These are phyloP conservation scores for Aegotheles bennettii DNA, from an alignment of 2,113 vertebrate species.

Conservation along the genomic window DNA sequence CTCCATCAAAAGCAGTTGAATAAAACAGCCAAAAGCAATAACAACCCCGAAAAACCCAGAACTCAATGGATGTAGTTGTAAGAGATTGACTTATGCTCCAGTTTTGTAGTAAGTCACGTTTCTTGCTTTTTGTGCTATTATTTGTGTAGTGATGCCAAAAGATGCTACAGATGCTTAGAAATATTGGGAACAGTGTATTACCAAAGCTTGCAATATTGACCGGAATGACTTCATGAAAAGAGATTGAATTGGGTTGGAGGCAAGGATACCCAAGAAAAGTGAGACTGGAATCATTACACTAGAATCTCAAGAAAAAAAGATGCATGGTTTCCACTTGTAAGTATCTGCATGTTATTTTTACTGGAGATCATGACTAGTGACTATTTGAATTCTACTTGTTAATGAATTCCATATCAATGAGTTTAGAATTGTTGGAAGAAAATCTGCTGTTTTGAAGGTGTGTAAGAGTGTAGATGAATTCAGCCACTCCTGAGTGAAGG, in stretches of 20 bases:
- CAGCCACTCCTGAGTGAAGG: background rate
- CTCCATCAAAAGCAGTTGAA: background rate
- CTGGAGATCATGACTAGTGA: background rate
- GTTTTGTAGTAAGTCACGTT: accelerated
- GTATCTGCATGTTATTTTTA: background rate
- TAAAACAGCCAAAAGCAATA: background rate
- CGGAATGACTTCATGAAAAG: background rate
- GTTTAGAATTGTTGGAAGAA: background rate
- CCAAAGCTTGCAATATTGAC: background rate
- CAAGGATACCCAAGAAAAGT: background rate
- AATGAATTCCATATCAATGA: background rate
- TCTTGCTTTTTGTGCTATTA: background rate
- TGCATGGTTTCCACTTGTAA: background rate
- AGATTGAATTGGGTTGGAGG: background rate
- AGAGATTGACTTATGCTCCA: background rate
- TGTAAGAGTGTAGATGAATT: background rate
- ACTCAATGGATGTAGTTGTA: background rate
- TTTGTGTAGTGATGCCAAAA: background rate
- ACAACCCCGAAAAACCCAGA: background rate
- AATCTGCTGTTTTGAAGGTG: background rate
- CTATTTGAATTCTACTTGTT: background rate
- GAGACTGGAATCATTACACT: background rate
- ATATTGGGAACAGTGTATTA: background rate
- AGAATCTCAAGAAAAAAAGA: background rate
- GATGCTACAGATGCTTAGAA: background rate